Evolutionary conservation across 2,888 invertebrate genomes (phyloP).

Genomic region (Lasioglossum vierecki): DNA sequence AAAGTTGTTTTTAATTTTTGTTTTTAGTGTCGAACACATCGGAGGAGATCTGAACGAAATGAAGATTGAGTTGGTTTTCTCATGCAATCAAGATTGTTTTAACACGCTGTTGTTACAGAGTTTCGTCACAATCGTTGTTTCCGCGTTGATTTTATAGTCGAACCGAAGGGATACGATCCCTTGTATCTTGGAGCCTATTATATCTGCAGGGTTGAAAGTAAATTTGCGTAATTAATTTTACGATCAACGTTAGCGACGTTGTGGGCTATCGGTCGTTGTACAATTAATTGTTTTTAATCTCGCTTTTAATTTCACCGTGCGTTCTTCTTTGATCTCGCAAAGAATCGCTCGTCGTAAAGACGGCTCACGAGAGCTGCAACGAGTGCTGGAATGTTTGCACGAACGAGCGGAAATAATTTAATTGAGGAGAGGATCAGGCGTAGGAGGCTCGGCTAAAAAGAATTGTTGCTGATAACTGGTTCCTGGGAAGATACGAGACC

Average conservation of each 20-base stretch:
- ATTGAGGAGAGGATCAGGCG: conserved; percentile 25
- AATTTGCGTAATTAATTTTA: conserved; percentile 13
- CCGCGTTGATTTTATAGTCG: not conserved
- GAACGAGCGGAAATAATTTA: not conserved
- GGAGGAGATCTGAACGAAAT: not conserved
- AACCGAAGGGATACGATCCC: not conserved
- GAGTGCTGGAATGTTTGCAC: conserved; percentile 56
- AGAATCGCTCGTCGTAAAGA: not conserved
- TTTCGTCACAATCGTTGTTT: not conserved
- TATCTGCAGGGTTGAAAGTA: not conserved
- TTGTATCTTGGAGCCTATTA: not conserved
- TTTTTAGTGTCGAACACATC: not conserved
- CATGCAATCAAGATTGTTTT: not conserved
- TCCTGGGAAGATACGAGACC: not conserved
- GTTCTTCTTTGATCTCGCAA: not conserved
- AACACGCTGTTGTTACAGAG: not conserved
- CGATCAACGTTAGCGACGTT: not conserved
- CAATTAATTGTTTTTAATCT: conserved; percentile 6
- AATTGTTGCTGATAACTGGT: not conserved
- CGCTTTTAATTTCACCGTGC: not conserved
- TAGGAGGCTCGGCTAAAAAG: conserved; percentile 26
- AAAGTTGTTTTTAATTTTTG: not conserved
- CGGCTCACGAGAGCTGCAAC: conserved; percentile 18
- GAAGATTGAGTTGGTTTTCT: not conserved
- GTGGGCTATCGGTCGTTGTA: not conserved